Evolutionary conservation across 2,113 vertebrate species (phyloP), one percentile per base, ranked within the genome.

Genomic region (Labrus mixtus): DNA sequence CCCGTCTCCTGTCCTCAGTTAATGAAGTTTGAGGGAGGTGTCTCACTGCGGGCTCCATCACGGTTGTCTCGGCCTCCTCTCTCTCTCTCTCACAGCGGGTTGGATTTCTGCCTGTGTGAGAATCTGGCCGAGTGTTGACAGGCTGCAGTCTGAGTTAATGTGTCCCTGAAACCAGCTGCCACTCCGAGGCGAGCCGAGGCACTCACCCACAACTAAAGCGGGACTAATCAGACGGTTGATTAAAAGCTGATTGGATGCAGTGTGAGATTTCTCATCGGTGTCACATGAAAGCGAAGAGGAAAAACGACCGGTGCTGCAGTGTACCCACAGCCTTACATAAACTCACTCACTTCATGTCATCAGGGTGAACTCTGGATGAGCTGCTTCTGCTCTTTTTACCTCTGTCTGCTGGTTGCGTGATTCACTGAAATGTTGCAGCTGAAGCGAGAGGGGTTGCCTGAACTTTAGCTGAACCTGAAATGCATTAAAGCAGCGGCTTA

Each of bases 101-200:
- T 70, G 72, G 70, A 81, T 86, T 89, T 90, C 86, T 79, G 73
- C 68, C 33, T 8, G 81, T 82, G 73, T 83, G 86, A 90, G 89
- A 89, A 78, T 83, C 86, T 86, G 76, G 68, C 82, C 57, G 22
- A 76, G 90, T 89, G 90, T 87, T 91, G 87, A 90, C 89, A 91
- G 86, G 82, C 81, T 64, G 66, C 80, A 89, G 78, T 83, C 78
- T 85, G 81, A 88, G 90, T 73, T 85, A 88, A 92, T 92, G 89
- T 91, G 86, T 89, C 85, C 76, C 87, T 88, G 86, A 90, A 90
- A 84, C 90, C 86, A 92, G 88, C 86, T 90, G 90, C 89, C 87
- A 85, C 90, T 89, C 83, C 76, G 73, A 69, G 71, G 84, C 73
- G 85, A 92, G 89, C 83, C 76, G 78, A 91, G 63, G 57, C 86